Conservation (phyloP, 1,140 invertebrate species). For the Heliothis subflexa region DNA sequence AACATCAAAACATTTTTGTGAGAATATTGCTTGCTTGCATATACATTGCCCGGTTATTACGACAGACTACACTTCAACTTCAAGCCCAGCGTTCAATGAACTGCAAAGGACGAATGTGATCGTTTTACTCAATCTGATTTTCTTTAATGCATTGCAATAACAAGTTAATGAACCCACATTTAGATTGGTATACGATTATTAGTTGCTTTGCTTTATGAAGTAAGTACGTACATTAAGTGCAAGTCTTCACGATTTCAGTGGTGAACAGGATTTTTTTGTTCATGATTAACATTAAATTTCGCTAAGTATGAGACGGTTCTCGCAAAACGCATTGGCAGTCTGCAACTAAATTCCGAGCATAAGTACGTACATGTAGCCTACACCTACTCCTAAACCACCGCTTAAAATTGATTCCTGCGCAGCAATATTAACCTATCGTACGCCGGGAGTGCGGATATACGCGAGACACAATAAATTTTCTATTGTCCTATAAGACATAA, state of each 20-base stretch:
- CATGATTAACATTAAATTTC: too few species aligned
- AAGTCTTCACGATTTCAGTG: not conserved
- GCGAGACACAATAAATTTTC: too few species aligned
- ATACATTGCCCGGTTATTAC: constrained; percentile 5
- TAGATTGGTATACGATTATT: constrained; percentile 32
- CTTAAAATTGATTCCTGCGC: too few species aligned
- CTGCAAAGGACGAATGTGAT: not conserved
- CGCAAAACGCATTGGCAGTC: too few species aligned
- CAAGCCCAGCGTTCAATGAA: not conserved
- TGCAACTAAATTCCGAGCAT: too few species aligned
- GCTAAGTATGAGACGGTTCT: not conserved
- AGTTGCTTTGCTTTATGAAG: constrained; percentile 12
- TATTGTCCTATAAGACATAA: too few species aligned
- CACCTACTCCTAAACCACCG: too few species aligned
- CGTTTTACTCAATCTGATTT: not conserved
- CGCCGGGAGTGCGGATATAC: too few species aligned
- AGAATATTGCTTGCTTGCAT: not conserved
- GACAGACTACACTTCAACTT: too few species aligned
- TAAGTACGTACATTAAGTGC: not conserved
- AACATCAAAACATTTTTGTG: not conserved
- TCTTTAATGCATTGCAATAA: constrained; percentile 19
- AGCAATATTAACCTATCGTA: too few species aligned
- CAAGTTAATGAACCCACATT: constrained; percentile 24
- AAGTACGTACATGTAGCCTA: too few species aligned
- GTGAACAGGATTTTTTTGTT: not conserved